phyloP scores from a whole-genome alignment of 2,888 invertebrate species.

The Chrysina gloriosa region DNA sequence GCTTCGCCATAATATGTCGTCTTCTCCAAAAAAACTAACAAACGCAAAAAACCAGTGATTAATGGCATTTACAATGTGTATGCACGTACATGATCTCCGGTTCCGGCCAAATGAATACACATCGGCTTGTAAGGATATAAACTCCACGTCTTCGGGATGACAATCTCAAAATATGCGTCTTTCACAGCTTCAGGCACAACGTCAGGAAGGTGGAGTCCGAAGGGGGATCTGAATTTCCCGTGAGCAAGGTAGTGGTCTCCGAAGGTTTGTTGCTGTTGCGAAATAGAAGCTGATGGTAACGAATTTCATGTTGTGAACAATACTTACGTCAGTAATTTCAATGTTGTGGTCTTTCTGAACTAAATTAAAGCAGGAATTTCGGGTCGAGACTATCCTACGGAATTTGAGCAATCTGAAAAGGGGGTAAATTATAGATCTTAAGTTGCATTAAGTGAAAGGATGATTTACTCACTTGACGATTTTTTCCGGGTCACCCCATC shows the following conservation, averaged over 20 bases:
- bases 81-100: constrained; percentile 93
- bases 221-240: constrained; percentile 89
- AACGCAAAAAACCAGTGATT: constrained; percentile 49
- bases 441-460: no score
- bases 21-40: constrained; percentile 93
- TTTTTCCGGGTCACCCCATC: constrained; percentile 96
- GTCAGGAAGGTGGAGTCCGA: constrained; percentile 84
- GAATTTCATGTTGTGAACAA: not conserved
- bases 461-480: constrained; percentile 74
- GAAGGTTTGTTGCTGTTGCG: constrained; percentile 75
- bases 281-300: constrained; percentile 46
- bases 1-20: constrained; percentile 89
- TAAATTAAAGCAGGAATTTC: constrained; percentile 84
- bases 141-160: constrained; percentile 85
- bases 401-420: constrained; percentile 88
- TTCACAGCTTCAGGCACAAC: constrained; percentile 87
- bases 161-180: constrained; percentile 85
- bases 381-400: constrained; percentile 85
- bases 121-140: constrained; percentile 79
- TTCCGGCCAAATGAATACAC: constrained; percentile 95
- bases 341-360: constrained; percentile 87
- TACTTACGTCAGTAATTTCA: constrained; percentile 83
- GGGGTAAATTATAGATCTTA: not conserved
- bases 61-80: not conserved
- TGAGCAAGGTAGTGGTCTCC: constrained; percentile 82